Evolutionary conservation across 2,888 invertebrate species (phyloP), one percentile per base, ranked within the genome.

Genomic region (Ypsolopha scabrella): DNA sequence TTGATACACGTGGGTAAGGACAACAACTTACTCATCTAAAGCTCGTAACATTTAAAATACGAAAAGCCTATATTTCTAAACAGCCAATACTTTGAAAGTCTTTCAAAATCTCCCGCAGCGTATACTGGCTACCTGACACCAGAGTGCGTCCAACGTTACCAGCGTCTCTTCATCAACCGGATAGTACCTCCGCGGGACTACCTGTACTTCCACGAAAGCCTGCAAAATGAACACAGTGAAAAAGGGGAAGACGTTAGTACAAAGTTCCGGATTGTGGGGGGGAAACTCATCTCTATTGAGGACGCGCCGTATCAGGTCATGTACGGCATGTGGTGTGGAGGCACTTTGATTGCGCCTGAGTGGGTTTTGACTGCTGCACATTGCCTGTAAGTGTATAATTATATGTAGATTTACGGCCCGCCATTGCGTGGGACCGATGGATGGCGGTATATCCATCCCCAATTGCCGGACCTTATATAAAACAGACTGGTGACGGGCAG

Each of bases 311-410:
- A 75, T 58, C 73, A 79, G 37, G 76, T 83, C 1, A 52, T 81
- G 37, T 83, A 83, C 48, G 83, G 85, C 0, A 53, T 69, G 11
- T 81, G 75, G 58, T 85, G 85, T 35, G 85, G 83, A 0, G 85
- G 81, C 0, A 61, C 64, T 1, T 65, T 85, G 6, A 72, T 85
- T 0, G 69, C 83, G 0, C 83, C 85, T 0, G 67, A 74, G 1
- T 85, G 85, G 85, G 77, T 80, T 1, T 53, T 85, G 48, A 85
- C 85, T 0, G 83, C 83, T 0, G 85, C 82, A 1, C 83, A 85
- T 60, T 85, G 85, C 65, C 76, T 60, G 85, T 85, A 58, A 72
- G 72, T 64, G 59, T 35, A 0, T 6, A 6, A 24, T 45, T 24
- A n/a, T n/a, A n/a, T n/a, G n/a, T n/a, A n/a, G n/a, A n/a, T n/a